Percentiles rank a stretch among this genome's conserved stretches.
phyloP scores from a whole-genome alignment of 1,140 invertebrate species.

The Oncopeltus fasciatus region DNA sequence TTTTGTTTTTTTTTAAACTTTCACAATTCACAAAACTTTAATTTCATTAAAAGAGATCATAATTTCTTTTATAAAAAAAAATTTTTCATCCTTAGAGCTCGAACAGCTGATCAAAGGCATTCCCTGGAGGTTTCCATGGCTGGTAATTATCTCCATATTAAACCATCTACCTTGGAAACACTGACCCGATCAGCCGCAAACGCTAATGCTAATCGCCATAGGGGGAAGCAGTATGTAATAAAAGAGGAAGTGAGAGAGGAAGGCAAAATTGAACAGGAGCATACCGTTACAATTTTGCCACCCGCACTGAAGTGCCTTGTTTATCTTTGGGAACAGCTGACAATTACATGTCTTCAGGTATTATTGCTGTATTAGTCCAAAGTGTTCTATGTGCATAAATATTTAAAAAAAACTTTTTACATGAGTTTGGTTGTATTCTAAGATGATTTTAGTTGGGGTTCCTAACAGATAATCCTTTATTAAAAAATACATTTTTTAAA shows the following conservation, averaged over 20 bases:
- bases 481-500: no score
- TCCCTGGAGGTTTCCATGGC: conserved; percentile 26
- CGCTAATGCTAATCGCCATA: conserved; percentile 49
- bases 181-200: conserved; percentile 58
- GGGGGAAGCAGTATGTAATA: conserved; percentile 35
- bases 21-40: no score
- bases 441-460: no score
- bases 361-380: no score
- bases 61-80: no score
- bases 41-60: no score
- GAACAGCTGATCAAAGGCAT: conserved; percentile 22
- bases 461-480: no score
- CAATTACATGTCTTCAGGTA: conserved; percentile 48
- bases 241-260: conserved; percentile 39
- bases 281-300: conserved; percentile 58
- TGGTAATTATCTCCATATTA: conserved; percentile 59
- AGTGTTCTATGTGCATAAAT: no score
- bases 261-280: conserved; percentile 8
- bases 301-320: conserved; percentile 71
- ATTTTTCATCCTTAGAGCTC: no score
- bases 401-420: no score
- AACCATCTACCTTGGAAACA: conserved; percentile 58
- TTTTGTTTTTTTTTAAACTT: background rate
- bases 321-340: conserved; percentile 80
- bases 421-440: no score